Evolutionary conservation across 2,797 vertebrate species (phyloP).

Genomic region (Gobio occitaniae): DNA sequence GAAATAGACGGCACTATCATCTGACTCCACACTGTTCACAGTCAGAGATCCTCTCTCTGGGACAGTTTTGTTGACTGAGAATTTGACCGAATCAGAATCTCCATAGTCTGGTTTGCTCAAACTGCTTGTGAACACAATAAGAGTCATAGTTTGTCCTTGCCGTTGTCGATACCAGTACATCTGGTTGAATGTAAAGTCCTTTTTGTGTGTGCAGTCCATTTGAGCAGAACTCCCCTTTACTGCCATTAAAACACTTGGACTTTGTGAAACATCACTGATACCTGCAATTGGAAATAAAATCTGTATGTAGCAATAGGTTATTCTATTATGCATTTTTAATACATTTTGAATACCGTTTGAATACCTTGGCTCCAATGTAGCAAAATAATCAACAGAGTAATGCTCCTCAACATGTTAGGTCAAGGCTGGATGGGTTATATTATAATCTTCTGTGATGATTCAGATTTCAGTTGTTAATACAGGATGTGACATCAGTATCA

Average conservation of each 20-base stretch:
- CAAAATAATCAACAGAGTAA: neutral
- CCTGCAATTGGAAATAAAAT: too few relatives aligned
- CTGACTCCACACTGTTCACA: conserved; percentile 50
- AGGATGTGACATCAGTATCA: conserved; percentile 15
- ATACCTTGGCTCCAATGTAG: neutral
- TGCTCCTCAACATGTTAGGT: neutral
- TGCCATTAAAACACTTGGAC: conserved; percentile 9
- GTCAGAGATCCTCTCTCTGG: conserved; percentile 53
- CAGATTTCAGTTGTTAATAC: neutral
- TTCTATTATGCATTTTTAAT: too few relatives aligned
- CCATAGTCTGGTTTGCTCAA: neutral
- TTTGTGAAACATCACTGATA: conserved; percentile 41
- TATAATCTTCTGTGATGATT: neutral
- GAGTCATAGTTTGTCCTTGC: conserved; percentile 37
- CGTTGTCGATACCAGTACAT: conserved; percentile 56
- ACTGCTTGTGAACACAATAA: conserved; percentile 19
- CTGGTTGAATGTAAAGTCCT: neutral
- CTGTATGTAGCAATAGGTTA: too few relatives aligned
- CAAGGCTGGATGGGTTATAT: neutral
- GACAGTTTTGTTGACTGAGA: conserved; percentile 37
- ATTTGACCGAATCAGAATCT: conserved; percentile 14
- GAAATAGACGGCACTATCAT: conserved; percentile 62
- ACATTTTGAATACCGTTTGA: neutral
- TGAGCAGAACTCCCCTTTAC: neutral
- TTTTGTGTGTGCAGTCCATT: conserved; percentile 57